Conservation (phyloP, 2,113 vertebrate species). For the Taxidea taxus region DNA sequence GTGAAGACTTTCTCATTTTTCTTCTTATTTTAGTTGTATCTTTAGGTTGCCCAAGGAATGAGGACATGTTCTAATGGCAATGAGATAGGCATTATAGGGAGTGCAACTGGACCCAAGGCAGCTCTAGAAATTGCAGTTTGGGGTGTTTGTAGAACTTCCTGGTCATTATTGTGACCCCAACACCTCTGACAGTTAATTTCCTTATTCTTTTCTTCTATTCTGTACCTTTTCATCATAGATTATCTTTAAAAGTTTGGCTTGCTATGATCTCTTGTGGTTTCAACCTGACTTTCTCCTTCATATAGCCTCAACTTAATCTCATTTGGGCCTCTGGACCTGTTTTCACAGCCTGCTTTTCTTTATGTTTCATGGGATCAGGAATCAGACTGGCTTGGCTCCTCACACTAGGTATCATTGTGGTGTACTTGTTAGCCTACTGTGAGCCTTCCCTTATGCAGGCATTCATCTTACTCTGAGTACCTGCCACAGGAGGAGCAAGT, state of each 20-base stretch:
- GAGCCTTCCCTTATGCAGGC: neutral
- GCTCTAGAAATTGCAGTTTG: neutral
- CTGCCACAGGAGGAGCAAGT: neutral
- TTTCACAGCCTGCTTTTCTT: neutral
- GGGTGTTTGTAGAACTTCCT: neutral
- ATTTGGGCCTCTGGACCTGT: neutral
- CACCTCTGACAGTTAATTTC: neutral
- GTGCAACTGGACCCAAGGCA: neutral
- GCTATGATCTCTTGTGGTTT: neutral
- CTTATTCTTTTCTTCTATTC: neutral
- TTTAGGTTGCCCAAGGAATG: neutral
- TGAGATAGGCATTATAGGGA: neutral
- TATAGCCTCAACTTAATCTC: neutral
- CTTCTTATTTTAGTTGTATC: neutral
- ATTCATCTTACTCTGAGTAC: neutral
- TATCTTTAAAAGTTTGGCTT: neutral
- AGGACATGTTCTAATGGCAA: neutral
- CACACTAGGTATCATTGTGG: neutral
- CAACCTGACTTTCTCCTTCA: neutral
- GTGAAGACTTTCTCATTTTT: neutral
- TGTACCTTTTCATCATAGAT: neutral
- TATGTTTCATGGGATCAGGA: neutral
- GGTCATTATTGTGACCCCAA: neutral
- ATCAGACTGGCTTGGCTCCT: neutral
- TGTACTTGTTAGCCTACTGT: neutral